A percentile compares a stretch with the other conserved stretches of the same genome.
These are phyloP conservation scores for Acanthacorydalis orientalis DNA, from an alignment of 2,888 invertebrate genomes.

Conservation along the genomic window DNA sequence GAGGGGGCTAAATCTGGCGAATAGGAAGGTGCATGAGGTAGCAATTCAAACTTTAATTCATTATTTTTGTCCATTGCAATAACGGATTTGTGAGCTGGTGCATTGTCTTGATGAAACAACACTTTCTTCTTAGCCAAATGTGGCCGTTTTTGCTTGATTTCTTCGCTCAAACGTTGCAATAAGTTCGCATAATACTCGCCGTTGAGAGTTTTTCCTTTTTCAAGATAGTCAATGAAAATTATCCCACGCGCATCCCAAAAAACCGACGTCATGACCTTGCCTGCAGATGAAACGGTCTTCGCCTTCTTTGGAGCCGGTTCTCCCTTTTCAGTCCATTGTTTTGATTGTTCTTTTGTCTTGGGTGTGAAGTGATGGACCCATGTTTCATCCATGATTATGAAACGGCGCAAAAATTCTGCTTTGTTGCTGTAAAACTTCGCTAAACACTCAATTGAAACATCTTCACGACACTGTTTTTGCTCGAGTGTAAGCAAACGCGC, in stretches of 20 bases:
- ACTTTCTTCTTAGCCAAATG: slow-evolving; percentile 11
- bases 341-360: slow-evolving; percentile 11
- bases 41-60: slow-evolving; percentile 9
- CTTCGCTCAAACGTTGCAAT: slow-evolving; percentile 6
- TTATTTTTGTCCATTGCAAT: slow-evolving; percentile 1
- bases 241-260: slow-evolving; percentile 12
- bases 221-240: slow-evolving; percentile 4
- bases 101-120: slow-evolving; percentile 11
- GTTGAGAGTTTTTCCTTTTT: slow-evolving; percentile 10
- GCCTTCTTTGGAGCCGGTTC: slow-evolving; percentile 11
- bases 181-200: slow-evolving; percentile 8
- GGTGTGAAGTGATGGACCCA: slow-evolving; percentile 13
- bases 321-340: slow-evolving; percentile 8
- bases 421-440: slow-evolving; percentile 9
- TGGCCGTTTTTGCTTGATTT: slow-evolving; percentile 9
- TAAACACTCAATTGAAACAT: slow-evolving; percentile 8
- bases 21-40: slow-evolving; percentile 8
- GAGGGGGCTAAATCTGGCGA: slow-evolving; percentile 9
- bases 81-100: slow-evolving; percentile 6
- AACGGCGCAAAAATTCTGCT: slow-evolving; percentile 13
- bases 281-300: slow-evolving; percentile 9
- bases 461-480: slow-evolving; percentile 8
- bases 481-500: slow-evolving; percentile 12
- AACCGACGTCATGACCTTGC: slow-evolving; percentile 11
- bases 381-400: slow-evolving; percentile 15